Conservation (phyloP, 2,113 vertebrate genomes). For the Xiphorhynchus elegans region DNA sequence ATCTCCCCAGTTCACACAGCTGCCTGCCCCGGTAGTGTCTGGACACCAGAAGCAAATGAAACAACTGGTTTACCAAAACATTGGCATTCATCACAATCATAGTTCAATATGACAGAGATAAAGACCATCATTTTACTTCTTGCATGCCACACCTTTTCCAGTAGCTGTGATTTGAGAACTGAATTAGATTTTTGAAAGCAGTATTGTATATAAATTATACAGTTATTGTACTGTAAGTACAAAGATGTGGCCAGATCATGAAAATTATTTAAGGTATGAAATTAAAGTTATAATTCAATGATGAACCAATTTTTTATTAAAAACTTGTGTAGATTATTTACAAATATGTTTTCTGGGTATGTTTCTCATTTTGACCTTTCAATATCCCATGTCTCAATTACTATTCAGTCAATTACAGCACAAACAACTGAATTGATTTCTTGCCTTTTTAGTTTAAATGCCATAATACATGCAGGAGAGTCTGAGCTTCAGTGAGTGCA, state of each 20-base stretch:
- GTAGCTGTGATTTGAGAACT: background rate
- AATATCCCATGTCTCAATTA: background rate
- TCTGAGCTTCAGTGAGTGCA: background rate
- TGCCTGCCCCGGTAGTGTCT: background rate
- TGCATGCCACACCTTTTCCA: background rate
- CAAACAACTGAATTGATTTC: constrained; percentile 46
- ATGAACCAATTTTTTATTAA: background rate
- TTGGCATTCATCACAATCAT: background rate
- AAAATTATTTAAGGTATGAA: background rate
- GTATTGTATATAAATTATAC: background rate
- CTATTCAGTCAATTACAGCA: constrained; percentile 14
- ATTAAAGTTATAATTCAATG: background rate
- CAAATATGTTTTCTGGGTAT: background rate
- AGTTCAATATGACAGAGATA: background rate
- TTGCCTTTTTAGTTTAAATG: constrained; percentile 50
- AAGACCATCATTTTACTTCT: background rate
- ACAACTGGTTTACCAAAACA: background rate
- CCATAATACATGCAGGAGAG: background rate
- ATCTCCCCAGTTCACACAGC: background rate
- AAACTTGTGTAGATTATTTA: background rate
- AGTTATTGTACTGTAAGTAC: background rate
- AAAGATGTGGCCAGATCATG: background rate
- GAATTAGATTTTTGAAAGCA: background rate
- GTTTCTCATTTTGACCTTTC: background rate
- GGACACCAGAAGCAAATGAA: background rate